A percentile compares a stretch with the other conserved stretches of the same genome.
Evolutionary conservation across 2,888 invertebrate genomes (phyloP).

Genomic region (Trachelus stipa): DNA sequence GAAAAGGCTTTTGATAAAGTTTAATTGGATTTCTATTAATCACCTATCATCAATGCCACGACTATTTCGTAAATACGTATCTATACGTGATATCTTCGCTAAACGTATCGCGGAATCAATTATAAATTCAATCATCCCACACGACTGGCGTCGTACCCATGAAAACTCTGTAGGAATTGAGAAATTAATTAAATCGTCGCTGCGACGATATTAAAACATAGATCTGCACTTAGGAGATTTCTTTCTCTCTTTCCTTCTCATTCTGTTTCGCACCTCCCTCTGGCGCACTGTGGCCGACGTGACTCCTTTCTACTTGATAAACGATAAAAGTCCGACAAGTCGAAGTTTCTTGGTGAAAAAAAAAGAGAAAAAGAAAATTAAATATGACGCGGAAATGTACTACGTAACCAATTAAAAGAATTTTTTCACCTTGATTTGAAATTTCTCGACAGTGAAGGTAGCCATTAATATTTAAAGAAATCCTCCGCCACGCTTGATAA

Average conservation of each 20-base stretch:
- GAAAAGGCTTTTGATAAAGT: neutral
- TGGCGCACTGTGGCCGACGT: neutral
- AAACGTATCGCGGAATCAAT: neutral
- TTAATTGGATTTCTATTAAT: neutral
- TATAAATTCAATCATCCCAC: neutral
- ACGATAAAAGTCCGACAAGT: neutral
- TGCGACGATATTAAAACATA: constrained; percentile 43
- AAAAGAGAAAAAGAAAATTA: neutral
- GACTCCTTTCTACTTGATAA: neutral
- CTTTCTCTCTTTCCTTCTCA: neutral
- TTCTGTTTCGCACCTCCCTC: neutral
- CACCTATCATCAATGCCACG: neutral
- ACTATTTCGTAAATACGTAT: neutral
- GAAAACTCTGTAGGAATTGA: constrained; percentile 24
- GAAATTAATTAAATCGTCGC: constrained; percentile 45
- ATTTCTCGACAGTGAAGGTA: neutral
- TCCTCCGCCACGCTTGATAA: neutral
- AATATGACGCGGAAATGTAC: neutral
- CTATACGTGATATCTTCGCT: neutral
- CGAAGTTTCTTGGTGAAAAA: neutral
- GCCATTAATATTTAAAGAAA: neutral
- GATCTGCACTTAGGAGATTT: constrained; percentile 45
- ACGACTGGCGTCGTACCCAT: neutral
- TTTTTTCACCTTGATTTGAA: neutral
- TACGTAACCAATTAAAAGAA: neutral